Base-by-base conservation (phyloP, 2,113 vertebrate genomes). In the Aviceda subcristata region DNA sequence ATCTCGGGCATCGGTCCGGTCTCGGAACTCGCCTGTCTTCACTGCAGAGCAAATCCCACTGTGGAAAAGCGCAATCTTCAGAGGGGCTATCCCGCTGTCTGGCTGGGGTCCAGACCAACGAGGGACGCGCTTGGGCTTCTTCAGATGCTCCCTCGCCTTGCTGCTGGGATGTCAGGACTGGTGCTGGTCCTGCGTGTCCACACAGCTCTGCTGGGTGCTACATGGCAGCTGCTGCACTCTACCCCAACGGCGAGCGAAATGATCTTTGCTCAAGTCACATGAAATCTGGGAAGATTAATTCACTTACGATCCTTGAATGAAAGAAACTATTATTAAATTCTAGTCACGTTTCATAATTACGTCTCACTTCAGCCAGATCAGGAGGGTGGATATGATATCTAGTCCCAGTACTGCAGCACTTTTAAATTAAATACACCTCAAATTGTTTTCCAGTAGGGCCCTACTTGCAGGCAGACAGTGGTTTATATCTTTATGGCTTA, bases 281-380 rank as follows among this genome's bases (percentile, higher is more conserved):
- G 50, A 71, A 71, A 43, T 30, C 51, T 67, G 76, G 50, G 32
- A 91, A 51, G 50, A 67, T 88, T 94, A 57, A 83, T 89, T 91
- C 45, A 50, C 38, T 73, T 82, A 75, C 4, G 3, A 53, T 57
- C 64, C 43, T 41, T 46, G 38, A 86, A 73, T 62, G 53, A 94
- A 95, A 95, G 34, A 92, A 94, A 88, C 60, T 84, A 68, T 85
- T 95, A 72, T 79, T 91, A 82, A 91, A 79, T 24, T 73, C 57
- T n/a, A 86, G 66, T 57, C 50, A 69, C n/a, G 18, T 82, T 88
- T 94, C 64, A 88, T 76, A 92, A 85, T 76, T 85, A 87, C 51
- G 62, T 86, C 76, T 95, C 34, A 39, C 57, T 91, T 92, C 43
- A 85, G 68, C n/a, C 76, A 79, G 80, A 72, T 39, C 36, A 83